Evolutionary conservation across 2,888 invertebrate genomes (phyloP), one percentile per base, ranked within the genome.

Genomic region (Mimachlamys varia): DNA sequence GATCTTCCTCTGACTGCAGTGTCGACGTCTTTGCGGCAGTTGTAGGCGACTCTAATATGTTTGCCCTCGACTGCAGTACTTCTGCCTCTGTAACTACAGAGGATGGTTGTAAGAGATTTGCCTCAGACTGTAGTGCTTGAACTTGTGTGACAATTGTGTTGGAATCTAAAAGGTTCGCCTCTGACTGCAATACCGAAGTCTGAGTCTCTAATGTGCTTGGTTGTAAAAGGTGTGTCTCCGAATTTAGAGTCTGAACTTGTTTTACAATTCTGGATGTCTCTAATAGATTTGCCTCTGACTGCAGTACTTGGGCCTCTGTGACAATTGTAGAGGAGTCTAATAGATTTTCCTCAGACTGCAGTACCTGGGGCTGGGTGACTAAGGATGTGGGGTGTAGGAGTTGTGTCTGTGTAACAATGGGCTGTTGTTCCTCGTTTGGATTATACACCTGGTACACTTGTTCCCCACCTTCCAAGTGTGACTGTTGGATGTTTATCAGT

Each of bases 391-490:
- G 76, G 33, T 76, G 33, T 76, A 76, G 27, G 1, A 76, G 12
- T 33, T 76, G 76, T 3, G 76, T 76, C 33, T 53, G 12, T 53
- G 53, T 53, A 12, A 27, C 27, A 10, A 76, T 27, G 27, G 76
- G 27, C 33, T 76, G 76, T 17, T 76, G 62, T 76, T 33, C 76
- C 76, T 76, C 58, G 19, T 53, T 53, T 7, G 53, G 62, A 33
- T 76, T 76, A 76, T 76, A 76, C 33, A 76, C 76, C 33, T 76
- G 76, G 76, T 33, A 76, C 13, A 76, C 76, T 22, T 76, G 76
- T 27, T 76, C 33, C 12, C 76, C 76, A 76, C 76, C 76, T 33
- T 76, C 76, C 10, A 5, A 13, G 22, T 76, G 13, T 27, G 76
- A 27, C 76, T 76, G 76, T 17, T 76, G 76, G 76, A 76, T 76